Conservation (phyloP, 2,797 vertebrate species). For the Ispidina picta region DNA sequence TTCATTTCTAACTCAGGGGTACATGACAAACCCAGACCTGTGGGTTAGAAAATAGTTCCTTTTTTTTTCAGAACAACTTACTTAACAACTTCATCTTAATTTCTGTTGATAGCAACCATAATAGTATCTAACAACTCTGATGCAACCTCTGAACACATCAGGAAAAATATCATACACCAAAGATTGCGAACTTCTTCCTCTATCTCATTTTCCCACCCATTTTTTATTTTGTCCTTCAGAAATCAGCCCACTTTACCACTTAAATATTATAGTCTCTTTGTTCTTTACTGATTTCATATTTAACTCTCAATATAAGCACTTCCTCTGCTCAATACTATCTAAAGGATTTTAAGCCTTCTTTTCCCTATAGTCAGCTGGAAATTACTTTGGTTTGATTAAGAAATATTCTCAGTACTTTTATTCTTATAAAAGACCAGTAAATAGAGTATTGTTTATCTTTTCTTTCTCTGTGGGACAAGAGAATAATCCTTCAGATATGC, state of each 20-base stretch:
- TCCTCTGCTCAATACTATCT: neutral
- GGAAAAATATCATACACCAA: neutral
- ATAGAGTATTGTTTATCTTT: neutral
- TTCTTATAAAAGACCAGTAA: neutral
- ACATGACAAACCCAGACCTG: neutral
- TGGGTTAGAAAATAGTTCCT: neutral
- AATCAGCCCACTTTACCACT: neutral
- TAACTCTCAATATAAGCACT: neutral
- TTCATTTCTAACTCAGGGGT: neutral
- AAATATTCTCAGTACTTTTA: neutral
- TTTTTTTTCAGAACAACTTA: neutral
- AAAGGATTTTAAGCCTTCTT: neutral
- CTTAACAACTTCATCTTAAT: neutral
- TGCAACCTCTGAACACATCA: neutral
- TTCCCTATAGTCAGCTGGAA: neutral
- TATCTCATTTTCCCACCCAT: neutral
- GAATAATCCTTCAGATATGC: neutral
- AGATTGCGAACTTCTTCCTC: neutral
- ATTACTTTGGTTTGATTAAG: neutral
- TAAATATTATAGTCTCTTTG: neutral
- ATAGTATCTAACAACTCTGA: neutral
- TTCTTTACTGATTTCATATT: neutral
- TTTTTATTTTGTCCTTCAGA: neutral
- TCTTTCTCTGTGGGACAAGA: neutral
- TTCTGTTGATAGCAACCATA: neutral